Conservation (phyloP, 37 sponge, comb jelly and placozoan genomes). For the Beroe forskalii region DNA sequence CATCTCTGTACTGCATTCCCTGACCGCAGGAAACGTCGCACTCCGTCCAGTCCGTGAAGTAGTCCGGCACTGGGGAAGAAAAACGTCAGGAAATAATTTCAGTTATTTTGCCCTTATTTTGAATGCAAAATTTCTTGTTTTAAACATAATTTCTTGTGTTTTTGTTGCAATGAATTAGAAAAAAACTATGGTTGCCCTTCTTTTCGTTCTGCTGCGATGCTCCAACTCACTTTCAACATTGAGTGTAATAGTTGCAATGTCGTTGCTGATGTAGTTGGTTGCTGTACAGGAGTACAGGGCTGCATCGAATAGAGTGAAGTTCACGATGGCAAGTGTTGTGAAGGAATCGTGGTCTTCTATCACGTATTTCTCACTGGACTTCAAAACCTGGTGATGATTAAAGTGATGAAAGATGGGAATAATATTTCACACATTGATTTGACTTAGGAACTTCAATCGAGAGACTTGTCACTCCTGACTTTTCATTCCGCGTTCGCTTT, state of each 20-base stretch:
- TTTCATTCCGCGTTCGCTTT: too few relatives aligned
- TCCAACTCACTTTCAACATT: slow-evolving; percentile 27
- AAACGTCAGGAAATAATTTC: too few relatives aligned
- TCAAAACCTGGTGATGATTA: neutral
- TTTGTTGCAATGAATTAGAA: too few relatives aligned
- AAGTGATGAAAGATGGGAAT: neutral
- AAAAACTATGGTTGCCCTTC: too few relatives aligned
- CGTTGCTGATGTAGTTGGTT: slow-evolving; percentile 50
- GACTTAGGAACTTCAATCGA: neutral
- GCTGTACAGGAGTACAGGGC: slow-evolving; percentile 14
- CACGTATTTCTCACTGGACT: neutral
- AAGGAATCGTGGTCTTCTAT: neutral
- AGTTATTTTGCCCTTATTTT: too few relatives aligned
- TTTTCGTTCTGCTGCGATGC: too few relatives aligned
- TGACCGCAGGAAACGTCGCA: slow-evolving; percentile 38
- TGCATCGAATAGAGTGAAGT: slow-evolving; percentile 1
- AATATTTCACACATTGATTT: neutral
- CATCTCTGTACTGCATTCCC: slow-evolving; percentile 20
- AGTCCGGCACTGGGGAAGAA: neutral
- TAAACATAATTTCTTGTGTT: too few relatives aligned
- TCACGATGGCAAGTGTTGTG: slow-evolving; percentile 10
- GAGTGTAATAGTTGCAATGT: neutral
- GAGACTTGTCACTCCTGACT: neutral
- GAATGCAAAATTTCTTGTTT: too few relatives aligned
- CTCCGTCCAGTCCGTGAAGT: neutral